Evolutionary conservation across 2,113 vertebrate genomes (phyloP).

Genomic region (Rhagologus leucostigma): DNA sequence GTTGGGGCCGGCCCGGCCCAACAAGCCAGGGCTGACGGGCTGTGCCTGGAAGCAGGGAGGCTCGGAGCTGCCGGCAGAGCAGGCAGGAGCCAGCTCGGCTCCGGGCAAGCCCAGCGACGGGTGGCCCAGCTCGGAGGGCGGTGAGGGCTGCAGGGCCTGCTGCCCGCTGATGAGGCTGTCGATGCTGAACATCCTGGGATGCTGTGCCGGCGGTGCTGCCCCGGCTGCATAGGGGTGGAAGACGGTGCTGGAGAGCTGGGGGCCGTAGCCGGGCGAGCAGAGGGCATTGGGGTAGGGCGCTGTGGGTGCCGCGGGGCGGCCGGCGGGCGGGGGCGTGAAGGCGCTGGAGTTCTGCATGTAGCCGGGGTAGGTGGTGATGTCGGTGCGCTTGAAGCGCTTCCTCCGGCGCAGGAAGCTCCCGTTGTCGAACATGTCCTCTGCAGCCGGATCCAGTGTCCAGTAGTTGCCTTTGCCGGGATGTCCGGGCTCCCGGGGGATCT

Average conservation of each 20-base stretch:
- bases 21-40: constrained; percentile 60
- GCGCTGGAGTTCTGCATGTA: constrained; percentile 89
- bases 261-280: background rate
- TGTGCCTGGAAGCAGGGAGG: constrained; percentile 79
- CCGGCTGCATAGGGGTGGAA: constrained; percentile 28
- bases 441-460: constrained; percentile 92
- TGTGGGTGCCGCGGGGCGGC: constrained; percentile 26
- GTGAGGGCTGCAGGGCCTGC: constrained; percentile 73
- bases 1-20: constrained; percentile 33
- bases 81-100: constrained; percentile 73
- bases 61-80: constrained; percentile 72
- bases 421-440: constrained; percentile 95
- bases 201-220: constrained; percentile 50
- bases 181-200: constrained; percentile 89
- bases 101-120: constrained; percentile 72
- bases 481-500: constrained; percentile 91
- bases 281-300: constrained; percentile 41
- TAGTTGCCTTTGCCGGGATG: constrained; percentile 95
- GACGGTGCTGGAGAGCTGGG: constrained; percentile 23
- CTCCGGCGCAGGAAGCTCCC: constrained; percentile 89
- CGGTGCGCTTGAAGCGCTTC: constrained; percentile 93
- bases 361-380: constrained; percentile 86
- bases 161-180: constrained; percentile 90
- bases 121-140: constrained; percentile 69
- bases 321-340: constrained; percentile 77